Conservation (phyloP, 1,140 invertebrate genomes). For the Brachionus sp. region DNA sequence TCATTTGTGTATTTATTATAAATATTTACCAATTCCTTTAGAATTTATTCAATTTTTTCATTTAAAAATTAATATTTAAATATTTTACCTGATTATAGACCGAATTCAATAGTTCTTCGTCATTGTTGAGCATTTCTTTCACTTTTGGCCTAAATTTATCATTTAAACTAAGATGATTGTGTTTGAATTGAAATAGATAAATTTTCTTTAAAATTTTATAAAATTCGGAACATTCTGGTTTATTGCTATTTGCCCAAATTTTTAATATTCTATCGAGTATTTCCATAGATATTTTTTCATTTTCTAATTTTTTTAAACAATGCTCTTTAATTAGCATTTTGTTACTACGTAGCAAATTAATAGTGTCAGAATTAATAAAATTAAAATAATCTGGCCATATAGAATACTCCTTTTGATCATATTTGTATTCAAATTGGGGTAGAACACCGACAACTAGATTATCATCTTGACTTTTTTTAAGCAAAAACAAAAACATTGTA, state of each 20-base stretch:
- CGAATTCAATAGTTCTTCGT: slow-evolving; percentile 50
- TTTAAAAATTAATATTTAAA: neutral
- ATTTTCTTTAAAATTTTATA: neutral
- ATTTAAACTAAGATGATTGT: neutral
- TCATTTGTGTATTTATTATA: slow-evolving; percentile 56
- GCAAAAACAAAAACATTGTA: neutral
- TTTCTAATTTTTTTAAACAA: neutral
- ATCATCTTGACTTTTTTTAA: neutral
- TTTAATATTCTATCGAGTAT: neutral
- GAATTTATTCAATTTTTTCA: neutral
- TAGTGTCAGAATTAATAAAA: neutral
- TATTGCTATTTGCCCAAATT: neutral
- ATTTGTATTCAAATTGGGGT: neutral
- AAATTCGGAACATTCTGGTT: neutral
- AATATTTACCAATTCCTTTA: neutral
- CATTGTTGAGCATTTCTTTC: slow-evolving; percentile 51
- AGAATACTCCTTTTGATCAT: neutral
- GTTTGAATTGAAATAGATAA: slow-evolving; percentile 1
- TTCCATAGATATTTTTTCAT: neutral
- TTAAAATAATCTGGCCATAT: neutral
- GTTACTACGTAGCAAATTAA: neutral
- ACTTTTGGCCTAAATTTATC: slow-evolving; percentile 48
- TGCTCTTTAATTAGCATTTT: neutral
- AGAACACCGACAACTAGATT: neutral
- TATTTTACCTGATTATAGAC: slow-evolving; percentile 51